phyloP scores from a whole-genome alignment of 2,113 vertebrate species.

The Bufo bufo region DNA sequence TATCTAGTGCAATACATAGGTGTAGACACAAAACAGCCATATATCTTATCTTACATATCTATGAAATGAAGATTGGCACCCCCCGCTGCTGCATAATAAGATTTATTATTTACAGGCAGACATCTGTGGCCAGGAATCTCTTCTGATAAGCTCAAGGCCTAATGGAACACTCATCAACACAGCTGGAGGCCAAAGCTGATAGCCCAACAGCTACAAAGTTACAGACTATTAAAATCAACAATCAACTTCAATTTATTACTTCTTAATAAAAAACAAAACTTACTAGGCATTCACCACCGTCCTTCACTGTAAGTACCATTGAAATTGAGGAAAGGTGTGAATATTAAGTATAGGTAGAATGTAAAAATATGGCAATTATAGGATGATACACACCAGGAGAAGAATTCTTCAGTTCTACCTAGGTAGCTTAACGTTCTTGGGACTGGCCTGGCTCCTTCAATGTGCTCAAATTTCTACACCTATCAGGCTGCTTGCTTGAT shows the following conservation, averaged over 20 bases:
- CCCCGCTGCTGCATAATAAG: slow-evolving; percentile 52
- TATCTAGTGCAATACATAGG: not conserved
- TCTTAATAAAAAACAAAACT: slow-evolving; percentile 43
- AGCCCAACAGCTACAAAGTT: slow-evolving; percentile 39
- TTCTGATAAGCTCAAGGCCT: slow-evolving; percentile 54
- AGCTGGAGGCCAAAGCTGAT: slow-evolving; percentile 49
- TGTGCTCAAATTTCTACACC: not conserved
- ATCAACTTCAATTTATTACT: slow-evolving; percentile 24
- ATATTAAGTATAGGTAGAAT: slow-evolving; percentile 19
- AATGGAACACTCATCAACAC: slow-evolving; percentile 45
- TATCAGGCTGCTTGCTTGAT: not conserved
- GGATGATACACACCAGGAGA: not conserved
- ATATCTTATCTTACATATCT: slow-evolving; percentile 22
- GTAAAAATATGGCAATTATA: slow-evolving; percentile 8
- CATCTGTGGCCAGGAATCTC: slow-evolving; percentile 55
- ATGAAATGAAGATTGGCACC: slow-evolving; percentile 41
- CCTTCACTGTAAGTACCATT: slow-evolving; percentile 51
- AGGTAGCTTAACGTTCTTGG: not conserved
- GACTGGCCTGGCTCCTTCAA: not conserved
- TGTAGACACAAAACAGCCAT: not conserved
- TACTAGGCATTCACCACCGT: slow-evolving; percentile 43
- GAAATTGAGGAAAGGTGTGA: slow-evolving; percentile 7
- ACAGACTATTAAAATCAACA: slow-evolving; percentile 44
- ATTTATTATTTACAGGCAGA: slow-evolving; percentile 58
- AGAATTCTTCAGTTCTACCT: not conserved